Evolutionary conservation across 1,140 invertebrate genomes (phyloP).

Genomic region (Hyles vespertilio): DNA sequence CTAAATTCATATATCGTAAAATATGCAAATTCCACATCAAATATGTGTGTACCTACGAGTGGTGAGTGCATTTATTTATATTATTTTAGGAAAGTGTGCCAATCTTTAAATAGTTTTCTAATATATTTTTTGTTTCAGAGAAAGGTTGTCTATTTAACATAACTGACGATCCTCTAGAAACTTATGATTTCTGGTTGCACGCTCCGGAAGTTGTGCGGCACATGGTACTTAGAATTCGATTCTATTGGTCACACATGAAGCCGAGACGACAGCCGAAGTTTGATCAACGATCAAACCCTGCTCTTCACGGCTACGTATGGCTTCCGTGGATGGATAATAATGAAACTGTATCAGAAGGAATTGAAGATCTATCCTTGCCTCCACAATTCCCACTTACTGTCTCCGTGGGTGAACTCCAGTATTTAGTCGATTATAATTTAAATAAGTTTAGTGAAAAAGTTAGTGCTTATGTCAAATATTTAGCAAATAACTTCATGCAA

Average conservation of each 20-base stretch:
- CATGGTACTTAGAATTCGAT: conserved; percentile 26
- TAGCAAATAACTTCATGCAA: conserved; percentile 25
- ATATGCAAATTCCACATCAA: background rate
- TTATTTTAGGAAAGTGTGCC: background rate
- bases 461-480: conserved; percentile 23
- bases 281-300: conserved; percentile 25
- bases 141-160: conserved; percentile 38
- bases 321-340: conserved; percentile 25
- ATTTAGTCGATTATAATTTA: conserved; percentile 29
- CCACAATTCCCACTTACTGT: conserved; percentile 32
- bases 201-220: conserved; percentile 23
- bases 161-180: conserved; percentile 30
- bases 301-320: conserved; percentile 27
- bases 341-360: conserved; percentile 13
- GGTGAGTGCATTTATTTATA: conserved; percentile 15
- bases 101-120: background rate
- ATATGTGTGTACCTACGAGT: conserved; percentile 27
- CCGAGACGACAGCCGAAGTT: conserved; percentile 14
- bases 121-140: conserved; percentile 21
- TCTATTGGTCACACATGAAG: conserved; percentile 25
- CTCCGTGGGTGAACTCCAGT: conserved; percentile 25
- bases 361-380: background rate
- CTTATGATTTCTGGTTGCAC: conserved; percentile 27
- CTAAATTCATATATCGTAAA: conserved; percentile 1
- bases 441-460: conserved; percentile 26